These are phyloP conservation scores for Malthinus flaveolus DNA, from an alignment of 2,888 invertebrate genomes.

Conservation along the genomic window DNA sequence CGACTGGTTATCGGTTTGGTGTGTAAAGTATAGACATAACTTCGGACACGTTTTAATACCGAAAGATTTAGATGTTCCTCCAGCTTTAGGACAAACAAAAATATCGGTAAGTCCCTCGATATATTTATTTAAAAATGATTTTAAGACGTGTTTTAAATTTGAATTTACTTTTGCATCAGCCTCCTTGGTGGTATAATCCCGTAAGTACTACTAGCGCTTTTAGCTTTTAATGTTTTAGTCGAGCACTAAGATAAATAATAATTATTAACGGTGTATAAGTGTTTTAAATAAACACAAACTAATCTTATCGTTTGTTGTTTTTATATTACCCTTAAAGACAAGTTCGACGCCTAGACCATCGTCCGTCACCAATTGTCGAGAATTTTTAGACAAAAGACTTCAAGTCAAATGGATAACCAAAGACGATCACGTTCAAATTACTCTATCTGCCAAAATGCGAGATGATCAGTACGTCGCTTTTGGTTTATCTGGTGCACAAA, in stretches of 20 bases:
- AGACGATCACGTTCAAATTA: conserved; percentile 75
- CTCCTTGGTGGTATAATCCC: conserved; percentile 92
- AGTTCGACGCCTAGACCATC: conserved; percentile 74
- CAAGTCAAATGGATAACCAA: conserved; percentile 87
- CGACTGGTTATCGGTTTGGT: conserved; percentile 91
- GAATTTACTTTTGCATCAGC: conserved; percentile 58
- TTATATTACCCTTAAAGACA: conserved; percentile 62
- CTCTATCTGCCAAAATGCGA: conserved; percentile 74
- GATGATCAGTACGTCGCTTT: conserved; percentile 90
- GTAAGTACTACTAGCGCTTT: conserved; percentile 65
- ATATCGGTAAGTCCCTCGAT: conserved; percentile 72
- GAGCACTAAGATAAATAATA: not conserved
- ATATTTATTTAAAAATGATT: not conserved
- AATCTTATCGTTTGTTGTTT: conserved; percentile 33
- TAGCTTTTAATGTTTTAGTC: conserved; percentile 22
- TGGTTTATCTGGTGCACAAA: conserved; percentile 79
- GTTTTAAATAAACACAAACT: conserved; percentile 22
- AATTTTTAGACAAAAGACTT: conserved; percentile 77
- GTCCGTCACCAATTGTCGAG: conserved; percentile 75
- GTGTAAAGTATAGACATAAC: conserved; percentile 86
- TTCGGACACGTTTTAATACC: conserved; percentile 90
- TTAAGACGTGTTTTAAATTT: no score
- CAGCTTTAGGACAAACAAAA: conserved; percentile 87
- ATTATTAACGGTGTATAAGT: conserved; percentile 14
- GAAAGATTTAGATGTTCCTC: conserved; percentile 86